Conservation (phyloP, 2,797 vertebrate species). For the Ptychadena robeensis region DNA sequence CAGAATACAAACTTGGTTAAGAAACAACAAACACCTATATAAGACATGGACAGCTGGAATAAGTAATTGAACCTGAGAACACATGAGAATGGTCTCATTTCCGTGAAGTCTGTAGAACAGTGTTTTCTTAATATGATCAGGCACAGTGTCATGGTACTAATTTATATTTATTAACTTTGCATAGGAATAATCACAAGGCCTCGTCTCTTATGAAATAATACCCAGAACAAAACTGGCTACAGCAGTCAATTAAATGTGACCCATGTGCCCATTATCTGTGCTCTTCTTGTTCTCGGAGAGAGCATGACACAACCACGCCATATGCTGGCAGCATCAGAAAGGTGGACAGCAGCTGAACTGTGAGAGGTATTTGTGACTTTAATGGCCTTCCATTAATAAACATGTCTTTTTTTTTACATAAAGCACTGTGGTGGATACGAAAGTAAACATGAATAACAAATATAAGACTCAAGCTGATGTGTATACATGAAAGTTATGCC, state of each 20-base stretch:
- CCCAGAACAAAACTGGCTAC: not conserved
- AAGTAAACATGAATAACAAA: not conserved
- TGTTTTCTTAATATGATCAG: constrained; percentile 18
- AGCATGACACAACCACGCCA: constrained; percentile 4
- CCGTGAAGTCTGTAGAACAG: constrained; percentile 4
- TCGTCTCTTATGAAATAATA: constrained; percentile 24
- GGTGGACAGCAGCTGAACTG: constrained; percentile 7
- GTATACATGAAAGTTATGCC: constrained; percentile 14
- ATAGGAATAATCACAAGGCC: constrained; percentile 55
- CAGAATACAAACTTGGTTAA: not conserved
- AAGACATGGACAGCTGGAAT: not conserved
- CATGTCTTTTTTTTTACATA: constrained; percentile 33
- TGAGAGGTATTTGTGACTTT: constrained; percentile 26
- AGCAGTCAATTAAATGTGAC: constrained; percentile 12
- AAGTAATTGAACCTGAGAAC: not conserved
- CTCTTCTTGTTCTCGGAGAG: not conserved
- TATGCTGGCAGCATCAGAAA: not conserved
- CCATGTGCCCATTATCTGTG: not conserved
- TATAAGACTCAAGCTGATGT: not conserved
- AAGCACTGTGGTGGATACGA: constrained; percentile 20
- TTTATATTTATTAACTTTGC: constrained; percentile 25
- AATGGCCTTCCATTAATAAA: constrained; percentile 29
- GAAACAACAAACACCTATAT: not conserved
- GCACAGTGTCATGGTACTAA: constrained; percentile 10
- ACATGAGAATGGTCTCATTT: constrained; percentile 9